phyloP scores from a whole-genome alignment of 2,888 invertebrate species.

The Cerceris rybyensis region DNA sequence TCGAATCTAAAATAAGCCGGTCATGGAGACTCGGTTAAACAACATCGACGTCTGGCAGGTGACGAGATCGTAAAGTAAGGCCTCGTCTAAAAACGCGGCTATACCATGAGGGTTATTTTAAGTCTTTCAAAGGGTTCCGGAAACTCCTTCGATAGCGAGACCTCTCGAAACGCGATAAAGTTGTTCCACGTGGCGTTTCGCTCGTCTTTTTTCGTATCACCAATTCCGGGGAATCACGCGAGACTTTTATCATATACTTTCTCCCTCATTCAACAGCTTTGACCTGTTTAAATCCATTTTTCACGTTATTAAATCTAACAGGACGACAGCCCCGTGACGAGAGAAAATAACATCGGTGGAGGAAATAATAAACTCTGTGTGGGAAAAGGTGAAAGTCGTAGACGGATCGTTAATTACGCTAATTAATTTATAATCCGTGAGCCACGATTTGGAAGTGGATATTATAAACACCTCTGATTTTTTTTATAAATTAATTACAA shows the following conservation, averaged over 20 bases:
- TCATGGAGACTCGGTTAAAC: conserved; percentile 18
- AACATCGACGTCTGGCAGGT: conserved; percentile 14
- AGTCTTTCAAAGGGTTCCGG: conserved; percentile 25
- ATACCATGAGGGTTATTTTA: conserved; percentile 47
- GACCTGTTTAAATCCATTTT: too few relatives aligned
- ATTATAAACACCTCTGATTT: too few relatives aligned
- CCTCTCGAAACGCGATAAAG: conserved; percentile 36
- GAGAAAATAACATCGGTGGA: too few relatives aligned
- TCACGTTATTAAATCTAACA: too few relatives aligned
- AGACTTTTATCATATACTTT: not conserved
- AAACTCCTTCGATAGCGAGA: conserved; percentile 45
- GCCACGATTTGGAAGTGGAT: too few relatives aligned
- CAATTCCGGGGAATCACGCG: not conserved
- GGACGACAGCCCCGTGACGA: too few relatives aligned
- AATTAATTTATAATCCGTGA: too few relatives aligned
- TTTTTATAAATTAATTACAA: too few relatives aligned
- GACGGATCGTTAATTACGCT: too few relatives aligned
- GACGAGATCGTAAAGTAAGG: conserved; percentile 45
- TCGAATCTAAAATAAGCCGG: conserved; percentile 27
- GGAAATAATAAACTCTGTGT: too few relatives aligned
- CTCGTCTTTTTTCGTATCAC: not conserved
- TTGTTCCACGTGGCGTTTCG: conserved; percentile 22
- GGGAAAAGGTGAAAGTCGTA: too few relatives aligned
- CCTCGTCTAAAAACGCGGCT: conserved; percentile 14
- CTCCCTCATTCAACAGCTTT: not conserved